These are phyloP conservation scores for Antitype chi DNA, from an alignment of 2,888 invertebrate genomes.

Conservation along the genomic window DNA sequence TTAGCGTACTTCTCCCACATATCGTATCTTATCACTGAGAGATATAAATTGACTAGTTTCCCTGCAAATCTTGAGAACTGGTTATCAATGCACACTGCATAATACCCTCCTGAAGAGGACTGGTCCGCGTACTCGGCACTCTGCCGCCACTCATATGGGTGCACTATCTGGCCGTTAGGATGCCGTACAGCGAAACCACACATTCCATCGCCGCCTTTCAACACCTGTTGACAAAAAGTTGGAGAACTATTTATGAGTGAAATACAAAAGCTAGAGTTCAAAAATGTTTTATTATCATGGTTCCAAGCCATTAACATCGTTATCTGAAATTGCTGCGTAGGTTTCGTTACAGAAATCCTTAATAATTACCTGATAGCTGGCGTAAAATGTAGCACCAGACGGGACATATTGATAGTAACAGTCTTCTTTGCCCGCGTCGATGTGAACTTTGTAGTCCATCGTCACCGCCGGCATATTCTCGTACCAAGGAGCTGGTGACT, in stretches of 20 bases:
- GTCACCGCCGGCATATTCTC: conserved; percentile 97
- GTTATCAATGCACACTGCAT: conserved; percentile 97
- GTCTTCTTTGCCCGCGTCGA: conserved; percentile 98
- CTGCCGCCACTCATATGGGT: conserved; percentile 97
- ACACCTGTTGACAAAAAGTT: conserved; percentile 91
- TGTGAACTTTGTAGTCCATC: conserved; percentile 98
- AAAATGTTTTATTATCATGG: not conserved
- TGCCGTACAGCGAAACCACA: conserved; percentile 97
- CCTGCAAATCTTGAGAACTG: conserved; percentile 97
- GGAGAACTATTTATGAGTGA: conserved; percentile 39
- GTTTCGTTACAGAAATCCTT: conserved; percentile 46
- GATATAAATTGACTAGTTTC: conserved; percentile 96
- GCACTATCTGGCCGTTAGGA: conserved; percentile 95
- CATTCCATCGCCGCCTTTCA: conserved; percentile 98
- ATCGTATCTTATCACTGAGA: conserved; percentile 97
- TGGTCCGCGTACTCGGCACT: conserved; percentile 97
- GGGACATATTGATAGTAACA: conserved; percentile 99
- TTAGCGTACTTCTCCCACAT: conserved; percentile 98
- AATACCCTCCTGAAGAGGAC: conserved; percentile 95
- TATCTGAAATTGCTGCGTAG: conserved; percentile 17
- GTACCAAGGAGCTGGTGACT: conserved; percentile 94
- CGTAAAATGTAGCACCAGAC: conserved; percentile 97
- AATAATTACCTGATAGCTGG: conserved; percentile 96
- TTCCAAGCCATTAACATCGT: conserved; percentile 6
- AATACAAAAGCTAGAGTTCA: conserved; percentile 1